phyloP scores from a whole-genome alignment of 1,140 invertebrate genomes.

The Drosophila sp. region DNA sequence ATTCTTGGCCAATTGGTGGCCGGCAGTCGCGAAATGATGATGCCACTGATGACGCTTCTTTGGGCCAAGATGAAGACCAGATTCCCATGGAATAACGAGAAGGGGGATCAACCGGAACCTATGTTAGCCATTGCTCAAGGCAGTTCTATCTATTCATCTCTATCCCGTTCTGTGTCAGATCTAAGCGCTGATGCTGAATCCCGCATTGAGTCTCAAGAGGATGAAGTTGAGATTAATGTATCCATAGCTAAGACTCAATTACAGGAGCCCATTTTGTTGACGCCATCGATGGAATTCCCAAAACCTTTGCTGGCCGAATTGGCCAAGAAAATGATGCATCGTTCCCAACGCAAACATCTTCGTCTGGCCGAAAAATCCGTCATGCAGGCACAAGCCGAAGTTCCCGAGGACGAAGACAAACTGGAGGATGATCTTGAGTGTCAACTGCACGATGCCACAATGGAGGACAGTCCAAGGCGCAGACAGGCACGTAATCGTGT shows the following conservation, averaged over 20 bases:
- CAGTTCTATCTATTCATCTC: neutral
- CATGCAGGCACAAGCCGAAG: neutral
- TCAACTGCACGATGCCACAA: neutral
- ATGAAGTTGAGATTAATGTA: neutral
- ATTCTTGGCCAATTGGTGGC: neutral
- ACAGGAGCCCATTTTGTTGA: neutral
- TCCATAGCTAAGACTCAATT: slow-evolving; percentile 1
- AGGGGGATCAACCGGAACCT: neutral
- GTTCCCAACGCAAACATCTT: neutral
- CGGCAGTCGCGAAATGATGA: neutral
- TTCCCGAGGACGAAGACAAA: neutral
- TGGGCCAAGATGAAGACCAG: slow-evolving; percentile 26
- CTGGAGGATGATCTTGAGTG: neutral
- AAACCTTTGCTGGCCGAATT: slow-evolving; percentile 25
- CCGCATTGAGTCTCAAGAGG: neutral
- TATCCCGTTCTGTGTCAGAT: neutral
- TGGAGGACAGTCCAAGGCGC: neutral
- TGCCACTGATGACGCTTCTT: slow-evolving; percentile 20
- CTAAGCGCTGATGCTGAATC: neutral
- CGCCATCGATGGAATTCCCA: neutral
- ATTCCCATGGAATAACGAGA: no score
- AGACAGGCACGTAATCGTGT: neutral
- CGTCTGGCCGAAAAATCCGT: neutral
- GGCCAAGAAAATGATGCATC: slow-evolving; percentile 6
- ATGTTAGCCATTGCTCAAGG: neutral